Evolutionary conservation across 2,888 invertebrate species (phyloP).

Genomic region (Morpho helenor): DNA sequence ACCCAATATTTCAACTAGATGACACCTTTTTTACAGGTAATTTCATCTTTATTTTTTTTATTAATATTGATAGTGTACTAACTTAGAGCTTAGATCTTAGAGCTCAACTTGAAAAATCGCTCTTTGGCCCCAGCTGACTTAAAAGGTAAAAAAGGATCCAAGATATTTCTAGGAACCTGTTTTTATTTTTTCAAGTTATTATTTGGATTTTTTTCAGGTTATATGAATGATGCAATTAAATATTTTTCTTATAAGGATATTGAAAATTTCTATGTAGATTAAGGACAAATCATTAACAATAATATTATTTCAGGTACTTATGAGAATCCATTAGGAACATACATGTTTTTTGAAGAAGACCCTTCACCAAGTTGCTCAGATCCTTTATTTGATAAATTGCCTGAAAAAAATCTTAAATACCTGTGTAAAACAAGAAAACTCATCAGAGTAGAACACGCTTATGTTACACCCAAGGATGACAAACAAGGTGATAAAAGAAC

Average conservation of each 20-base stretch:
- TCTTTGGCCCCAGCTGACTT: too few species aligned
- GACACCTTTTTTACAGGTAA: slow-evolving; percentile 81
- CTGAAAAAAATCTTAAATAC: slow-evolving; percentile 79
- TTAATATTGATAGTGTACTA: not conserved
- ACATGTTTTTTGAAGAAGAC: slow-evolving; percentile 85
- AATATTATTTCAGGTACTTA: slow-evolving; percentile 79
- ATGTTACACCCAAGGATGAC: slow-evolving; percentile 72
- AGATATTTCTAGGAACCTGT: too few species aligned
- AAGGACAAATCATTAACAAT: not conserved
- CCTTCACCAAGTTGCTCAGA: slow-evolving; percentile 62
- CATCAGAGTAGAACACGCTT: slow-evolving; percentile 83
- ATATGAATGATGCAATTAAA: too few species aligned
- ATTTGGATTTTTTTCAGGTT: too few species aligned
- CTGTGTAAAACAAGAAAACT: slow-evolving; percentile 82
- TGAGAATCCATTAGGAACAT: slow-evolving; percentile 84
- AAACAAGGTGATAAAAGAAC: slow-evolving; percentile 32
- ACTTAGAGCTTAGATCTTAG: too few species aligned
- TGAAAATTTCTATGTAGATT: too few species aligned
- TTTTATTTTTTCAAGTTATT: too few species aligned
- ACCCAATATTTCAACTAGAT: slow-evolving; percentile 83
- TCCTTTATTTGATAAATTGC: slow-evolving; percentile 76
- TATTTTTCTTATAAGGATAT: too few species aligned
- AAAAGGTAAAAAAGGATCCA: too few species aligned
- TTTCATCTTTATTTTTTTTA: not conserved
- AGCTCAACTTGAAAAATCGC: too few species aligned